phyloP scores from a whole-genome alignment of 2,888 invertebrate species.

The Portevinia maculata region DNA sequence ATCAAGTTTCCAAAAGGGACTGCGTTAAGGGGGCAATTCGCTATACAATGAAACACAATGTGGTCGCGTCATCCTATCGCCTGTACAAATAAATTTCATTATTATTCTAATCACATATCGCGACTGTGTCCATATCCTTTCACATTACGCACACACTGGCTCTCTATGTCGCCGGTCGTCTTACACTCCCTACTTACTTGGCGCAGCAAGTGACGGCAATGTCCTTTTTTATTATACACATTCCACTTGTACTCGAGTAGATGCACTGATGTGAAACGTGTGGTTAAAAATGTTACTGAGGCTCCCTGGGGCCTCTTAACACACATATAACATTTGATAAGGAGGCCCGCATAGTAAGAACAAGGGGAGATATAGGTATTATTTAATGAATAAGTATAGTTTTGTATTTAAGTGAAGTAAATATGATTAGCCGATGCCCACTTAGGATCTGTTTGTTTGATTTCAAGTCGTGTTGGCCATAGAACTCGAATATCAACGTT shows the following conservation, averaged over 20 bases:
- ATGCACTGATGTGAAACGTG: conserved; percentile 3
- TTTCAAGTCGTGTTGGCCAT: too few relatives aligned
- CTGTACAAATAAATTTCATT: conserved; percentile 45
- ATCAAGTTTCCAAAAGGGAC: conserved; percentile 46
- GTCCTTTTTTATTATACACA: conserved; percentile 15
- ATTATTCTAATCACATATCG: conserved; percentile 35
- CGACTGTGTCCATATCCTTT: conserved; percentile 41
- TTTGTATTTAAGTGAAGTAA: not conserved
- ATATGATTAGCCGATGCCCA: not conserved
- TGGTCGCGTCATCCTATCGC: conserved; percentile 39
- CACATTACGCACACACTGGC: conserved; percentile 22
- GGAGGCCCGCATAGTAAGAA: too few relatives aligned
- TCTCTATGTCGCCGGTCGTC: not conserved
- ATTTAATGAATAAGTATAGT: conserved; percentile 10
- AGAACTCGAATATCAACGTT: too few relatives aligned
- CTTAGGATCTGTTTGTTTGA: not conserved
- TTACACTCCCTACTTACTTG: conserved; percentile 29
- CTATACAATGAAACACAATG: conserved; percentile 6
- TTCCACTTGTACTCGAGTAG: conserved; percentile 26
- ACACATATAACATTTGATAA: conserved; percentile 13
- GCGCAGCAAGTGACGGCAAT: conserved; percentile 2
- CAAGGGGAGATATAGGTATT: not conserved
- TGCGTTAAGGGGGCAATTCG: not conserved
- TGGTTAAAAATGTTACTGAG: not conserved
- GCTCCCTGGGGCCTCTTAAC: conserved; percentile 16